Conservation (phyloP, 2,888 invertebrate genomes). For the Phengaris arion region DNA sequence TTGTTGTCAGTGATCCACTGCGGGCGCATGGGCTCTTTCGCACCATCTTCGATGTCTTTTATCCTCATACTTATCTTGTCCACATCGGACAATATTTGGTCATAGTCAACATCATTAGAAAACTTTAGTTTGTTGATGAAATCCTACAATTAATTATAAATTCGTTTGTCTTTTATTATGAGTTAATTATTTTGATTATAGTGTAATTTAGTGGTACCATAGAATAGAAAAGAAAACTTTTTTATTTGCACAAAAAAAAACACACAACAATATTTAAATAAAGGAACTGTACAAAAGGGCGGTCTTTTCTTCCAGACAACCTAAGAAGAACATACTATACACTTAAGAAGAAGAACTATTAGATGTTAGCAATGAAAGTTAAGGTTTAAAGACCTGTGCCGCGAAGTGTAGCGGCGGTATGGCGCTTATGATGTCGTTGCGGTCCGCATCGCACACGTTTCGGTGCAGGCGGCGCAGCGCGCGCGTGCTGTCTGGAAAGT, state of each 20-base stretch:
- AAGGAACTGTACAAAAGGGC: too few relatives aligned
- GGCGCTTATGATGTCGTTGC: slow-evolving; percentile 51
- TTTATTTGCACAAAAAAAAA: too few relatives aligned
- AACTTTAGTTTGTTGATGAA: slow-evolving; percentile 53
- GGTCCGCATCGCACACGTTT: slow-evolving; percentile 51
- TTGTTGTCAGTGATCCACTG: slow-evolving; percentile 61
- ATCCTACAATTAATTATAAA: slow-evolving; percentile 49
- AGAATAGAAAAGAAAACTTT: too few relatives aligned
- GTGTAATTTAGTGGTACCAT: too few relatives aligned
- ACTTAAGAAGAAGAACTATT: not conserved
- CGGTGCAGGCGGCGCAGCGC: slow-evolving; percentile 50
- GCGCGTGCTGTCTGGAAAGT: slow-evolving; percentile 61
- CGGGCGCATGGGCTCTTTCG: slow-evolving; percentile 53
- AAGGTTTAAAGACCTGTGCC: slow-evolving; percentile 53
- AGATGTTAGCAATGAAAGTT: not conserved
- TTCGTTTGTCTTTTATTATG: too few relatives aligned
- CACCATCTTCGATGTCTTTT: slow-evolving; percentile 48
- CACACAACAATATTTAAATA: too few relatives aligned
- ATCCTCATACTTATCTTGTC: slow-evolving; percentile 48
- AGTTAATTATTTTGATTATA: too few relatives aligned
- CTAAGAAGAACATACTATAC: too few relatives aligned
- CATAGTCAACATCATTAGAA: slow-evolving; percentile 56
- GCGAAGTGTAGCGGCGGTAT: slow-evolving; percentile 61
- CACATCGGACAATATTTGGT: slow-evolving; percentile 49
- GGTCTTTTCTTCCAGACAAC: too few relatives aligned